These are phyloP conservation scores for Lepeophtheirus salmonis DNA, from an alignment of 1,140 invertebrate genomes.

Conservation along the genomic window DNA sequence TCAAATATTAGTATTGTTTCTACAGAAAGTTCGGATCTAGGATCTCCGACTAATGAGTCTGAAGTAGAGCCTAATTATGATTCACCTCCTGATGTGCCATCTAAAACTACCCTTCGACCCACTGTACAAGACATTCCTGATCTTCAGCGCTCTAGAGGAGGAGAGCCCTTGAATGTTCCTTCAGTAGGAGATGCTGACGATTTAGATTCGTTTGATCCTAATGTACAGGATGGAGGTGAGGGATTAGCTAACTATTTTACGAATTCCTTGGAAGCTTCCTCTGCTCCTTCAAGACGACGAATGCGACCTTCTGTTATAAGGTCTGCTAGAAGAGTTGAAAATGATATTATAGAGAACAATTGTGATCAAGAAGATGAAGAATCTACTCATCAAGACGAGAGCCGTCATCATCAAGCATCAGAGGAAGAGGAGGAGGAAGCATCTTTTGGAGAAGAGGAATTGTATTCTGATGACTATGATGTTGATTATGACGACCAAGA, in stretches of 20 bases:
- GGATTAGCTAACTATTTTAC: conserved; percentile 18
- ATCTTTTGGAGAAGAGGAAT: background rate
- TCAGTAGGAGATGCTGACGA: background rate
- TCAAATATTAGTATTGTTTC: conserved; percentile 18
- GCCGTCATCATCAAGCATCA: no score
- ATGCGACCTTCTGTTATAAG: conserved; percentile 13
- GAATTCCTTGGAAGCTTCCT: conserved; percentile 2
- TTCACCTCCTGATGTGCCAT: background rate
- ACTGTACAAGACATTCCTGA: no score
- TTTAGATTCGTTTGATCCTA: background rate
- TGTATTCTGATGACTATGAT: conserved; percentile 10
- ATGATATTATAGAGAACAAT: background rate
- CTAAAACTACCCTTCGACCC: background rate
- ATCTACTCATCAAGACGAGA: background rate
- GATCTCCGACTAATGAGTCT: background rate
- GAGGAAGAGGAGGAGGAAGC: background rate
- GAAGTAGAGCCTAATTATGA: background rate
- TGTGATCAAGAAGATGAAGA: background rate
- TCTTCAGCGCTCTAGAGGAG: background rate
- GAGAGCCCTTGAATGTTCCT: background rate
- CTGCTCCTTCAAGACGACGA: conserved; percentile 2
- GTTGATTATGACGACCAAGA: conserved; percentile 2
- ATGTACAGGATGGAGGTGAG: background rate
- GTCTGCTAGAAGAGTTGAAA: background rate
- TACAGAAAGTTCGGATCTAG: conserved; percentile 9